phyloP scores from a whole-genome alignment of 2,113 vertebrate genomes.

The Capreolus pygargus region DNA sequence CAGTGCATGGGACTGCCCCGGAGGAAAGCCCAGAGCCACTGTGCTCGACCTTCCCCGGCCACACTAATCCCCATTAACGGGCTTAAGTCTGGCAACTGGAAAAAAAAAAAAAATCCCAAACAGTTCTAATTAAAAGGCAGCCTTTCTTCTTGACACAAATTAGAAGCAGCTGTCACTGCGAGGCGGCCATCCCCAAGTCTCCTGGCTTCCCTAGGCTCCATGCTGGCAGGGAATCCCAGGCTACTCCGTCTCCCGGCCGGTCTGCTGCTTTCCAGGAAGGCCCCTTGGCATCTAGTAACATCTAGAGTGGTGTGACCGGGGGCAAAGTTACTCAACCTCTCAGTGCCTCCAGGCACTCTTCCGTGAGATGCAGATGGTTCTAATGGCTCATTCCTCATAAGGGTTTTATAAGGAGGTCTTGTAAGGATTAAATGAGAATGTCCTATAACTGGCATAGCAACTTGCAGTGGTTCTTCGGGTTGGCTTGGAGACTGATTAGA shows the following conservation, averaged over 20 bases:
- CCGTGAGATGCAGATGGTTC: background rate
- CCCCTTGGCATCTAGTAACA: background rate
- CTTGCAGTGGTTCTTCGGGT: background rate
- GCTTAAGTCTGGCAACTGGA: background rate
- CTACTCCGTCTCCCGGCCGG: background rate
- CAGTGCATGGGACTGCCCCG: fast-evolving
- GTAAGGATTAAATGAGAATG: background rate
- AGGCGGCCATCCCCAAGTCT: background rate
- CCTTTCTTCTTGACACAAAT: conserved; percentile 52
- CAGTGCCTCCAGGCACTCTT: background rate
- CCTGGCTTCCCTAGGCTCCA: background rate
- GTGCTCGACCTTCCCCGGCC: background rate
- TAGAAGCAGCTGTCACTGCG: conserved; percentile 47
- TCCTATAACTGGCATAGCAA: background rate
- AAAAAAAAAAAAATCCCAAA: background rate
- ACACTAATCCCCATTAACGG: background rate
- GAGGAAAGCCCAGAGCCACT: background rate
- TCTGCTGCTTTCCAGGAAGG: background rate
- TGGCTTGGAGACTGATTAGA: background rate
- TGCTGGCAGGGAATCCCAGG: background rate
- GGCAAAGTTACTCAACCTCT: background rate
- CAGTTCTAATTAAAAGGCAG: conserved; percentile 56
- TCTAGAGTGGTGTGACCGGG: background rate
- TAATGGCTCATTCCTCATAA: background rate
- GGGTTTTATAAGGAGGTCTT: background rate